Conservation (phyloP, 2,888 invertebrate genomes). For the Hecatera dysodea region DNA sequence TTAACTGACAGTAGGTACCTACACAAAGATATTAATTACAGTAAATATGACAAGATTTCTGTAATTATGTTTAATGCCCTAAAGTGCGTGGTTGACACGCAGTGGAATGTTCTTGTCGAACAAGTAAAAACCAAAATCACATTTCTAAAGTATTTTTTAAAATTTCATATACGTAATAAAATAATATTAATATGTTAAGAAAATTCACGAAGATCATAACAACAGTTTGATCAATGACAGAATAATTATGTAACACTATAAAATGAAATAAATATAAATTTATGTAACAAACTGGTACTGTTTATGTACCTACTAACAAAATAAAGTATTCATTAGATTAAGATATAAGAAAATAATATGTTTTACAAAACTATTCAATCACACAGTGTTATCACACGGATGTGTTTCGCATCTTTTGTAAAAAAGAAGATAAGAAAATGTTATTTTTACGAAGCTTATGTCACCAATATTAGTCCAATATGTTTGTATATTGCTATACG, state of each 20-base stretch:
- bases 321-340: constrained; percentile 37
- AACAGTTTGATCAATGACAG: constrained; percentile 30
- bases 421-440: constrained; percentile 17
- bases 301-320: constrained; percentile 15
- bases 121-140: neutral
- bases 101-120: constrained; percentile 52
- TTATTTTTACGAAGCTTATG: constrained; percentile 1
- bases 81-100: neutral
- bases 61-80: neutral
- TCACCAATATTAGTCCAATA: constrained; percentile 13
- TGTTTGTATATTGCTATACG: neutral
- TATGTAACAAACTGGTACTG: constrained; percentile 38
- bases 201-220: constrained; percentile 18
- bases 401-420: constrained; percentile 19
- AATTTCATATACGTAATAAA: neutral
- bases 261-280: constrained; percentile 33
- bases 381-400: constrained; percentile 22
- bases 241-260: constrained; percentile 34
- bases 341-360: constrained; percentile 31
- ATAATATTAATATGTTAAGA: constrained; percentile 14
- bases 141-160: constrained; percentile 1
- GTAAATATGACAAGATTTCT: neutral
- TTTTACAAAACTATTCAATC: constrained; percentile 32
- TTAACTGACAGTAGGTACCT: neutral
- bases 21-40: neutral